These are phyloP conservation scores for Temnothorax nylanderi DNA, from an alignment of 1,140 invertebrate genomes.

Conservation along the genomic window DNA sequence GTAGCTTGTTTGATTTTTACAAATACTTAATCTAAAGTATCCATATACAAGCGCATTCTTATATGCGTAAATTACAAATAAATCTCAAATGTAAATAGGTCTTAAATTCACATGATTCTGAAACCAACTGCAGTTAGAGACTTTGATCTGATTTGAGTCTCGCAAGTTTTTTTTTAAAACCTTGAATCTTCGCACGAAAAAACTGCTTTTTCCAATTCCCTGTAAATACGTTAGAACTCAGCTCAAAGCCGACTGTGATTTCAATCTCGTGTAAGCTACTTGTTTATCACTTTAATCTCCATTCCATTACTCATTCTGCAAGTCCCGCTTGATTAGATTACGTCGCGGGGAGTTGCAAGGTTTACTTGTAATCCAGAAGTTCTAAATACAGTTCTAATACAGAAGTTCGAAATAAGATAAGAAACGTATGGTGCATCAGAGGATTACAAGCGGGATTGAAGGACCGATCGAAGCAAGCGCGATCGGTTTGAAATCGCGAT, in stretches of 20 bases:
- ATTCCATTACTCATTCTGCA: constrained; percentile 10
- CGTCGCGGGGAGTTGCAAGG: neutral
- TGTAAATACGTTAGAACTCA: constrained; percentile 1
- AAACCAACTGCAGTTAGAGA: neutral
- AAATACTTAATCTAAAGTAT: neutral
- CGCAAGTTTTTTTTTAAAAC: neutral
- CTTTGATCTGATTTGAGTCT: neutral
- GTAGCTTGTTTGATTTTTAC: neutral
- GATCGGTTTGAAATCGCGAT: neutral
- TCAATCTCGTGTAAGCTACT: constrained; percentile 46
- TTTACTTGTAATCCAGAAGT: constrained; percentile 10
- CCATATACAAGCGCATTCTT: neutral
- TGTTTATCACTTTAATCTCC: constrained; percentile 12
- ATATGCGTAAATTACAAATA: neutral
- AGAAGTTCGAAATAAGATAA: constrained; percentile 2
- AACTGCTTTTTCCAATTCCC: neutral
- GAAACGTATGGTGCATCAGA: constrained; percentile 20
- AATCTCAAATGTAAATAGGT: neutral
- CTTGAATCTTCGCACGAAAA: neutral
- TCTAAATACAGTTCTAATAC: neutral
- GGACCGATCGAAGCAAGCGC: neutral
- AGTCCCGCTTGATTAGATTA: neutral
- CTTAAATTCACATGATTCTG: neutral
- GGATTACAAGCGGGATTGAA: neutral
- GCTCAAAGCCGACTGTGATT: constrained; percentile 55